Percentiles rank a stretch among this genome's conserved stretches.
These are phyloP conservation scores for Channa maculata DNA, from an alignment of 2,113 vertebrate genomes.

Conservation along the genomic window DNA sequence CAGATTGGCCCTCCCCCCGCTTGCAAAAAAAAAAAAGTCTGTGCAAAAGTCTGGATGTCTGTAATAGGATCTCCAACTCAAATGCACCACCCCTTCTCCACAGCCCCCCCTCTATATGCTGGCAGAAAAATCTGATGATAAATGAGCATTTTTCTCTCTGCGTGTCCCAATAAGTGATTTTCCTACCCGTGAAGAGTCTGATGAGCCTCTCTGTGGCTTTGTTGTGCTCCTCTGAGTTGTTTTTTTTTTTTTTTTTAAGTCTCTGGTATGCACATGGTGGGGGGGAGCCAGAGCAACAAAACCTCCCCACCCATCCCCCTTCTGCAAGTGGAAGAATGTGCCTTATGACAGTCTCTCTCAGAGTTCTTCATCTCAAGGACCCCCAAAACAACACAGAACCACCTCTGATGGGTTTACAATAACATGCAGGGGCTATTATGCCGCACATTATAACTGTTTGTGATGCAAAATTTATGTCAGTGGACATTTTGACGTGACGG, in stretches of 20 bases:
- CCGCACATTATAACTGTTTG: too few species aligned
- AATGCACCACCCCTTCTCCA: slow-evolving; percentile 75
- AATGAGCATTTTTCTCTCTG: slow-evolving; percentile 8
- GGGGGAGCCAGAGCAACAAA: slow-evolving; percentile 64
- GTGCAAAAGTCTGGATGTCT: slow-evolving; percentile 81
- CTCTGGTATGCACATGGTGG: slow-evolving; percentile 78
- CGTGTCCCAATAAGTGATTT: slow-evolving; percentile 18
- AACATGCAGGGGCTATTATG: background rate
- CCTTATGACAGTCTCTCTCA: slow-evolving; percentile 61
- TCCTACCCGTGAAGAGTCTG: slow-evolving; percentile 16
- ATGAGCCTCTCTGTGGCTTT: slow-evolving; percentile 12
- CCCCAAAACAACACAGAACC: slow-evolving; percentile 40
- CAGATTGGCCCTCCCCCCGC: slow-evolving; percentile 82
- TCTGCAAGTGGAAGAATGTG: slow-evolving; percentile 78
- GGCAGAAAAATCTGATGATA: slow-evolving; percentile 50
- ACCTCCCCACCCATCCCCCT: slow-evolving; percentile 73
- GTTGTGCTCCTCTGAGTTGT: slow-evolving; percentile 40
- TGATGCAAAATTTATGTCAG: too few species aligned
- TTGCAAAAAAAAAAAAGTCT: slow-evolving; percentile 76
- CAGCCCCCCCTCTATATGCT: slow-evolving; percentile 11
- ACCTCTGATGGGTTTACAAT: background rate
- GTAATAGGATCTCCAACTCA: slow-evolving; percentile 81
- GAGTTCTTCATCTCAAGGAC: slow-evolving; percentile 42
- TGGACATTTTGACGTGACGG: too few species aligned
- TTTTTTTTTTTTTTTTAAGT: slow-evolving; percentile 40